Percentiles rank a stretch among this genome's conserved stretches.
phyloP scores from a whole-genome alignment of 2,797 vertebrate genomes.

The Pachyuromys duprasi region DNA sequence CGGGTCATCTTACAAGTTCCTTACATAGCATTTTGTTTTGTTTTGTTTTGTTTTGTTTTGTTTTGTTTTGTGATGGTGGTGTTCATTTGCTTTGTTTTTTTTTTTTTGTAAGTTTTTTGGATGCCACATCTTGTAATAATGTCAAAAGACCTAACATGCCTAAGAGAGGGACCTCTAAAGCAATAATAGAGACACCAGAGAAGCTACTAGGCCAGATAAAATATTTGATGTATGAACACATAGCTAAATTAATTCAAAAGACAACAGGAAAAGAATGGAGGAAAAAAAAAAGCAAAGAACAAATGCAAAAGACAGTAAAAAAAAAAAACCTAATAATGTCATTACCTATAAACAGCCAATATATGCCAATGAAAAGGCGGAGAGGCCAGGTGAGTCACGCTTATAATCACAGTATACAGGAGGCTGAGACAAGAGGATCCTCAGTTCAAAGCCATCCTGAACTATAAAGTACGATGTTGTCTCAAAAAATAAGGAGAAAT shows the following conservation, averaged over 20 bases:
- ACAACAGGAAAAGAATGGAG: background rate
- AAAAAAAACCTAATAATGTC: background rate
- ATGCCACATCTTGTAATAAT: background rate
- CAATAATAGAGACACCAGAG: background rate
- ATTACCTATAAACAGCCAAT: background rate
- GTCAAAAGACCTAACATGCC: background rate
- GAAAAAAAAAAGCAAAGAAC: background rate
- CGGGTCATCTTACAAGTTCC: background rate
- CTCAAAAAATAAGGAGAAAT: background rate
- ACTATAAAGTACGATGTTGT: background rate
- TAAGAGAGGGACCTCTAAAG: background rate
- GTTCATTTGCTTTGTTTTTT: background rate
- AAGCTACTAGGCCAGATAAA: background rate
- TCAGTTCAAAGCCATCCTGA: background rate
- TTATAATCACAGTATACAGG: background rate
- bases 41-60: background rate
- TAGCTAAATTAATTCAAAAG: constrained; percentile 37
- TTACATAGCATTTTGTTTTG: background rate
- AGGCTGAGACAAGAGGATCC: background rate
- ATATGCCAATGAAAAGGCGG: background rate
- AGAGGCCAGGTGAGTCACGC: background rate
- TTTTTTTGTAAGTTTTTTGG: background rate
- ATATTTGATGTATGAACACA: background rate
- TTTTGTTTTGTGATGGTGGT: background rate
- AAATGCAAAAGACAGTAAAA: background rate